Evolutionary conservation across 2,113 vertebrate genomes (phyloP).

Genomic region (Xenotilapia longispinis): DNA sequence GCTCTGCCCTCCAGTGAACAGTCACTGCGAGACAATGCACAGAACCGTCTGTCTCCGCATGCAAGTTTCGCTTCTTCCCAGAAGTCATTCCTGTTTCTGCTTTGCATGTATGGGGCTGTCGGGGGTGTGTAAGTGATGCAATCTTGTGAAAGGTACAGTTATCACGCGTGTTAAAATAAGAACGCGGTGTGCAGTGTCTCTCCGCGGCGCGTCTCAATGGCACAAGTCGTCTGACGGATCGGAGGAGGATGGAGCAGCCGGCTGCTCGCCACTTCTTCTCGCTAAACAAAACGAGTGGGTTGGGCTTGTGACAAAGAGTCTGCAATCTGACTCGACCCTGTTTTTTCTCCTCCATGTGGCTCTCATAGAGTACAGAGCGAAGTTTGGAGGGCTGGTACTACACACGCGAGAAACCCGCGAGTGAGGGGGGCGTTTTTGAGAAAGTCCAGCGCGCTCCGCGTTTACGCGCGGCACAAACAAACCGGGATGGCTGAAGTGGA

Average conservation of each 20-base stretch:
- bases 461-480: neutral
- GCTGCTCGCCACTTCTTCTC: neutral
- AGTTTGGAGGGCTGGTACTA: neutral
- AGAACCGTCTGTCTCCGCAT: neutral
- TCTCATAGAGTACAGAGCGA: neutral
- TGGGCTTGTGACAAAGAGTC: constrained; percentile 37
- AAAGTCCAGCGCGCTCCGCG: neutral
- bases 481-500: constrained; percentile 51
- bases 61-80: neutral
- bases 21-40: neutral
- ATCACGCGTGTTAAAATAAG: neutral
- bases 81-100: neutral
- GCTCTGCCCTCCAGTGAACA: neutral
- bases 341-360: constrained; percentile 21
- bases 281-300: constrained; percentile 39
- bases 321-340: constrained; percentile 47
- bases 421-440: neutral
- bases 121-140: neutral
- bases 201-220: constrained; percentile 12
- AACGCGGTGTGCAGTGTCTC: neutral
- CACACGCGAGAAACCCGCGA: neutral
- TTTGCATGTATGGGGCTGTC: neutral
- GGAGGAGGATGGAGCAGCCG: neutral
- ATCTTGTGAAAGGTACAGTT: neutral
- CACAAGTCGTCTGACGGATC: neutral